Base-by-base conservation (phyloP, 2,888 invertebrate genomes). In the Notodonta ziczac region DNA sequence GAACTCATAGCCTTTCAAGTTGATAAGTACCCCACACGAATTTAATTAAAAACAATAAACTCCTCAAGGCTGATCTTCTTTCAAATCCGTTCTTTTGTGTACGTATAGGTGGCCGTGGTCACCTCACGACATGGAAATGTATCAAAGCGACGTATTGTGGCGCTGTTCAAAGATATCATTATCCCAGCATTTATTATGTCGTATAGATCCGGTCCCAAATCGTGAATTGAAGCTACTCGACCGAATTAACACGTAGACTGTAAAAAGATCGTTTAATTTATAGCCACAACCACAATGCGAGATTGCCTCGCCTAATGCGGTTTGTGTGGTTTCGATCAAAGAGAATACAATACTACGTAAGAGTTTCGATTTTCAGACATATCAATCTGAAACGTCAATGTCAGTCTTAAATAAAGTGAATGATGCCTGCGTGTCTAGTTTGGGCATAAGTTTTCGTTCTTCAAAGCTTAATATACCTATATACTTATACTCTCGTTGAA, bases 101-200 rank as follows among this genome's bases (percentile, higher is more conserved):
- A 24, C 24, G 24, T 24, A 74, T 78, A 77, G 62, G 24, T 24
- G 80, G 77, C 73, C 73, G 65, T 52, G 50, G 64, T 66, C 65
- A 60, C 63, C 66, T 80, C 83, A 84, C 83, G 82, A 84, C 58
- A 66, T 81, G 76, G 78, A 82, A 75, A 70, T 63, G 59, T 70
- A 63, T 58, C 58, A 63, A 63, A 59, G 57, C 14, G 46, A 55
- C 46, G 52, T 58, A 61, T 65, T 66, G 57, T 59, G 61, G 61
- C 44, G 40, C 44, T 24, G 24, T 44, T 44, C 44, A 56, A 44
- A 56, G 12, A 44, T 52, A 60, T 60, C 60, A 57, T 61, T 62
- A 65, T 53, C 58, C 13, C 55, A 53, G 48, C 46, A 50, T 39
- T 52, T 52, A 24, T 51, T 57, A 58, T 69, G 67, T 66, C 72